Evolutionary conservation across 2,113 vertebrate species (phyloP), one percentile per base, ranked within the genome.

Genomic region (Hippoglossus stenolepis): DNA sequence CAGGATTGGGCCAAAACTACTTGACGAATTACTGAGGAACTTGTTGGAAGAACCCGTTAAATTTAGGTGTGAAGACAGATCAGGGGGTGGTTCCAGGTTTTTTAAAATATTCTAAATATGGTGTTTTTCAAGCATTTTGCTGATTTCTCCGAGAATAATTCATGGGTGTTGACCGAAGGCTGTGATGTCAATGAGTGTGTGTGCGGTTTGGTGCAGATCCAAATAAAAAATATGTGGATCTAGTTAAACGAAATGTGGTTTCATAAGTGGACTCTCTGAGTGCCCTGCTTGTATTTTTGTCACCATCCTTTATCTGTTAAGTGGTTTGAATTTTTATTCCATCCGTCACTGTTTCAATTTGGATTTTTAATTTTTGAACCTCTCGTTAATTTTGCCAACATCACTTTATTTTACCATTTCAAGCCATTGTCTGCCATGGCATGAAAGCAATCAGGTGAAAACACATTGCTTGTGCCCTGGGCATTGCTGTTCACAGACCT

Each of bases 361-460:
- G 43, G 35, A 73, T 59, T 23, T 70, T 54, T 31, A 23, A 57
- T 79, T 77, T 75, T 71, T 67, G 57, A 73, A 70, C 43, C 51
- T 26, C 61, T 63, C 28, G 61, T 83, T 75, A 17, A 87, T 68
- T 84, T 87, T 65, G 51, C 59, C 57, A 65, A 57, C 59, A 65
- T 73, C 35, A 71, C 51, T 45, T 65, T 74, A 53, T 76, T 84
- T 87, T 69, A 86, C 68, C 66, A 73, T 85, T 84, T 86, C 31
- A 83, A 75, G 85, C 68, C 79, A 75, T 65, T 79, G 71, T 85
- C 85, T 82, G 14, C 26, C 68, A 59, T 74, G 72, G 61, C 77
- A 82, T 91, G 76, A 91, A 93, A 86, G 84, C 78, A 91, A 89
- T 91, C 88, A 84, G 82, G 80, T 83, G 73, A 77, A 89, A 89